A percentile compares a stretch with the other conserved stretches of the same genome.
phyloP scores from a whole-genome alignment of 1,140 invertebrate species.

The Ericerus pela region DNA sequence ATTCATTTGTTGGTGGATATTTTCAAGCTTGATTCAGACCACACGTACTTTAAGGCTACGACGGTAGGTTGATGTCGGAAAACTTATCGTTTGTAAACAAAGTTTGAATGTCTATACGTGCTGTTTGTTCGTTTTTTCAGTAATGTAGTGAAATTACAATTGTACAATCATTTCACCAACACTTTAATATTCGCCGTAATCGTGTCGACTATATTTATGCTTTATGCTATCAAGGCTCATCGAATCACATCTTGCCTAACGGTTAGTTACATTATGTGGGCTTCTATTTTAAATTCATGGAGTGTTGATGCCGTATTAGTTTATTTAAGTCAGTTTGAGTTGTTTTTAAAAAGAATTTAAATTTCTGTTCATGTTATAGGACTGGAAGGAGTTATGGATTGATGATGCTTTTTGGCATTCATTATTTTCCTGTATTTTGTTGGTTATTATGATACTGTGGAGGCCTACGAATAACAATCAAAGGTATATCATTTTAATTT shows the following conservation, averaged over 20 bases:
- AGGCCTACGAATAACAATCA: constrained; percentile 89
- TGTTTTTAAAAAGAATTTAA: not conserved
- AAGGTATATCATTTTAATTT: constrained; percentile 31
- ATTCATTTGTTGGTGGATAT: constrained; percentile 70
- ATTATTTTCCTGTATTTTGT: constrained; percentile 68
- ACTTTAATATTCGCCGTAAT: constrained; percentile 78
- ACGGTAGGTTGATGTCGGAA: constrained; percentile 31
- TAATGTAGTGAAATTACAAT: constrained; percentile 72
- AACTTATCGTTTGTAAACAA: no score
- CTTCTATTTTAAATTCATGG: not conserved
- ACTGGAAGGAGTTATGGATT: constrained; percentile 83
- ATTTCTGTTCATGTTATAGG: constrained; percentile 36
- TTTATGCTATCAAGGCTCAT: constrained; percentile 74
- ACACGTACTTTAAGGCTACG: constrained; percentile 70
- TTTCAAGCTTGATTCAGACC: constrained; percentile 74
- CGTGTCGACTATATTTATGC: constrained; percentile 77
- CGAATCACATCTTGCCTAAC: constrained; percentile 48
- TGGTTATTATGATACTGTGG: constrained; percentile 90
- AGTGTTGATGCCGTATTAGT: not conserved
- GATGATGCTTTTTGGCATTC: constrained; percentile 92
- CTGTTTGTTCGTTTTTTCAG: constrained; percentile 34
- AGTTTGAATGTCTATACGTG: no score
- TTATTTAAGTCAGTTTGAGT: not conserved
- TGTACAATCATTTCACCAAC: constrained; percentile 88
- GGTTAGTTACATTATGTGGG: constrained; percentile 32